These are phyloP conservation scores for Drosophila punjabiensis DNA, from an alignment of 1,140 invertebrate species.

Conservation along the genomic window DNA sequence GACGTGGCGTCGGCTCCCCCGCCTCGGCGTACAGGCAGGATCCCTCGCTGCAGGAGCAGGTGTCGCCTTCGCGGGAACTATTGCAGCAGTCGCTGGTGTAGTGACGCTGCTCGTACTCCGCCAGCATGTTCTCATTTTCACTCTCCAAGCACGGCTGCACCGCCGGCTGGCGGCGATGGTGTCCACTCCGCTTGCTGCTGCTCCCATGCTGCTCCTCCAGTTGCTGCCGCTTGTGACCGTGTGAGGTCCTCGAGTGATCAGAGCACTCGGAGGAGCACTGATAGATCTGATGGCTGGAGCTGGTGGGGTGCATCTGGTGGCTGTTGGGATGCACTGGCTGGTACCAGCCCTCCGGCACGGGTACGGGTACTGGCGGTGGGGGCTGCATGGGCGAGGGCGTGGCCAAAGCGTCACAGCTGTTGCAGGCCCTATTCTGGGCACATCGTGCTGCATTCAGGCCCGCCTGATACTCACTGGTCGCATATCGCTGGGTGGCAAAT, in stretches of 20 bases:
- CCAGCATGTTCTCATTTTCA: constrained; percentile 76
- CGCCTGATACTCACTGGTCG: constrained; percentile 80
- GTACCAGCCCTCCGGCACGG: constrained; percentile 75
- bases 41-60: constrained; percentile 85
- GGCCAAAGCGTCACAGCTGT: constrained; percentile 80
- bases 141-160: constrained; percentile 63
- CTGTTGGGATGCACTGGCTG: constrained; percentile 68
- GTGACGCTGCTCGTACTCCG: constrained; percentile 65
- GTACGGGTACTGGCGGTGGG: constrained; percentile 56
- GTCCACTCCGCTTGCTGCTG: constrained; percentile 37
- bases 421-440: constrained; percentile 76
- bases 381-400: constrained; percentile 83
- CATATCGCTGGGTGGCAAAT: constrained; percentile 79
- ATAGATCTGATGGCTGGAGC: constrained; percentile 77
- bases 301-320: constrained; percentile 67
- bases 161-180: constrained; percentile 43
- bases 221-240: constrained; percentile 65
- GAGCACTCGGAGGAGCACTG: constrained; percentile 85
- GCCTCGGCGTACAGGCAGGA: constrained; percentile 84
- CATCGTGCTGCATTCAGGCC: constrained; percentile 75
- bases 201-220: constrained; percentile 77
- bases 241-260: constrained; percentile 77
- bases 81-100: constrained; percentile 83
- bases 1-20: constrained; percentile 62
- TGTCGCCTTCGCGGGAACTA: constrained; percentile 83